Evolutionary conservation across 2,797 vertebrate genomes (phyloP).

Genomic region (Sciurus vulgaris): DNA sequence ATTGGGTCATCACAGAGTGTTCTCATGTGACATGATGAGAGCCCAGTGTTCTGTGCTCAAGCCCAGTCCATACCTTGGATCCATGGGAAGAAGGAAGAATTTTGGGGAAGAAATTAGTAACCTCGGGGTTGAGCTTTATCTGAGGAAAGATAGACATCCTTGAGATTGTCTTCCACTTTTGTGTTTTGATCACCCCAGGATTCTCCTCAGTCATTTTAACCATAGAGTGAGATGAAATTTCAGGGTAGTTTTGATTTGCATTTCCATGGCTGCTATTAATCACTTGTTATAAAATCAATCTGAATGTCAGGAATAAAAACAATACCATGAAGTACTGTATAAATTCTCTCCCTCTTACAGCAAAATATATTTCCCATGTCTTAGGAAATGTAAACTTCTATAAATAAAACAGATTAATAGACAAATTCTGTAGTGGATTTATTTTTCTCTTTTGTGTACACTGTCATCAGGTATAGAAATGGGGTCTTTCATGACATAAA

Average conservation of each 20-base stretch:
- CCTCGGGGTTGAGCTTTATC: neutral
- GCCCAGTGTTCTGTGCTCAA: too few species aligned
- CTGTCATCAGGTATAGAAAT: neutral
- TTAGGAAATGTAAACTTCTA: neutral
- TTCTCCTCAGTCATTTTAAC: too few species aligned
- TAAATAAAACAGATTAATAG: conserved; percentile 11
- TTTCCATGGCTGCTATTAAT: neutral
- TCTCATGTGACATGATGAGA: too few species aligned
- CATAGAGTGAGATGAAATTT: too few species aligned
- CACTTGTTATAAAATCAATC: conserved; percentile 83
- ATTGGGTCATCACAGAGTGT: too few species aligned
- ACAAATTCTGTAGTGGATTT: neutral
- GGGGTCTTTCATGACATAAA: neutral
- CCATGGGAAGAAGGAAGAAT: neutral
- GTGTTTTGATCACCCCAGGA: conserved; percentile 42
- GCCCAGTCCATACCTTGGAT: too few species aligned
- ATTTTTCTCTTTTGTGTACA: neutral
- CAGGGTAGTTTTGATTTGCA: too few species aligned
- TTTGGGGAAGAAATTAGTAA: neutral
- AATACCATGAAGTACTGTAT: neutral
- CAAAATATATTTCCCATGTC: neutral
- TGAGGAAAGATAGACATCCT: neutral
- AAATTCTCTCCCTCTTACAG: neutral
- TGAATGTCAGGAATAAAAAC: conserved; percentile 82
- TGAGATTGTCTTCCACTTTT: neutral